Evolutionary conservation across 2,888 invertebrate genomes (phyloP).

Genomic region (Lasioglossum zephyrum): DNA sequence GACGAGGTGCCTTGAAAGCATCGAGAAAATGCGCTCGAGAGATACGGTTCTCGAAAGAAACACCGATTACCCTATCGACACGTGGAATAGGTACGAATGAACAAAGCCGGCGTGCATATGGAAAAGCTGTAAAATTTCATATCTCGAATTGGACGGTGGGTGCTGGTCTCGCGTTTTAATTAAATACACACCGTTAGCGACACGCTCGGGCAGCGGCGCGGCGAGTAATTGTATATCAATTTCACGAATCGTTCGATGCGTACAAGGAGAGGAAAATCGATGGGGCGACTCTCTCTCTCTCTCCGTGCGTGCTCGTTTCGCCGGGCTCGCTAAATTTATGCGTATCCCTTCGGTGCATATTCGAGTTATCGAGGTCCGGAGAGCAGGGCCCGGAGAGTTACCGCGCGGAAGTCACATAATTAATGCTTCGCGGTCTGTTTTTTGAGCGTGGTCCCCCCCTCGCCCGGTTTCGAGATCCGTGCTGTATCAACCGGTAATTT

Average conservation of each 20-base stretch:
- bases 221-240: constrained; percentile 39
- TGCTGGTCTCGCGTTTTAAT: constrained; percentile 13
- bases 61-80: neutral
- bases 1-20: too few species aligned
- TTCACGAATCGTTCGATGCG: constrained; percentile 36
- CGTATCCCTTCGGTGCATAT: constrained; percentile 47
- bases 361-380: constrained; percentile 54
- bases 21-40: too few species aligned
- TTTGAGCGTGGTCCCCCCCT: neutral
- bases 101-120: neutral
- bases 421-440: constrained; percentile 5
- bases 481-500: constrained; percentile 1
- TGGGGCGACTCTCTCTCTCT: neutral
- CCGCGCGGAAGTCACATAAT: constrained; percentile 2
- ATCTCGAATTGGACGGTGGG: neutral
- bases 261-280: constrained; percentile 29
- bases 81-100: constrained; percentile 5
- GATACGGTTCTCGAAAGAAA: neutral
- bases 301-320: constrained; percentile 10
- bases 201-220: neutral
- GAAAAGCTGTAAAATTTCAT: constrained; percentile 5
- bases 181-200: constrained; percentile 23
- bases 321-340: constrained; percentile 55
- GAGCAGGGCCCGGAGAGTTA: neutral
- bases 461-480: neutral